Evolutionary conservation across 1,140 invertebrate species (phyloP), one percentile per base, ranked within the genome.

Genomic region (Nasonia vitripennis): DNA sequence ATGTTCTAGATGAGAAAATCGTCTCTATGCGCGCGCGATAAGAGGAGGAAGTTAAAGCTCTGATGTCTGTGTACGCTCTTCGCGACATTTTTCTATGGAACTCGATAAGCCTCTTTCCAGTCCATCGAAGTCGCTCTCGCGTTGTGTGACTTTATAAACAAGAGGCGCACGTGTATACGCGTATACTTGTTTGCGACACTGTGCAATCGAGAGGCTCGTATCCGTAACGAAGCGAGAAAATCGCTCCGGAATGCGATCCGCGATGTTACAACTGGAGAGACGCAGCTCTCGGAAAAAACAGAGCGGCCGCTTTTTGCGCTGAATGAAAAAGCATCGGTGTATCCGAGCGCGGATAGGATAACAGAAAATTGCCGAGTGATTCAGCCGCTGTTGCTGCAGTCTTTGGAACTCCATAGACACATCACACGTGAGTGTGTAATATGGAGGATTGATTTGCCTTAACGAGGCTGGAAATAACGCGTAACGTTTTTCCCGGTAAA

Each of bases 221-320:
- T 71, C 23, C 70, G 51, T 23, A 79, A 67, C 70, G 78, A 80
- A 75, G 83, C 51, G 70, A 80, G 83, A 85, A 85, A 85, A 81
- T 85, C 62, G 45, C 71, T 75, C 80, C 68, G 37, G 78, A 67
- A 85, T 80, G 71, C 78, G 78, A 62, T 78, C 71, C 45, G 74
- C 45, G 23, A 70, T 75, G 14, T 71, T 62, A 37, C 34, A 62
- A 62, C 55, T 62, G 55, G 1, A 17, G 14, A 55, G 51, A 55
- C 51, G 20, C 51, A 10, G 68, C 51, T 27, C 37, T 34, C 27
- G 37, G 41, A 9, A 45, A 45, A 45, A 45, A 45, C 41, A 45
- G 34, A 37, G 34, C 34, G 27, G 17, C 31, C 48, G 31, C 17
- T 74, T 71, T 71, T 34, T 41, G 51, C 17, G 14, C 51, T n/a